phyloP scores from a whole-genome alignment of 1,140 invertebrate species.

The Diachasmimorpha longicaudata region DNA sequence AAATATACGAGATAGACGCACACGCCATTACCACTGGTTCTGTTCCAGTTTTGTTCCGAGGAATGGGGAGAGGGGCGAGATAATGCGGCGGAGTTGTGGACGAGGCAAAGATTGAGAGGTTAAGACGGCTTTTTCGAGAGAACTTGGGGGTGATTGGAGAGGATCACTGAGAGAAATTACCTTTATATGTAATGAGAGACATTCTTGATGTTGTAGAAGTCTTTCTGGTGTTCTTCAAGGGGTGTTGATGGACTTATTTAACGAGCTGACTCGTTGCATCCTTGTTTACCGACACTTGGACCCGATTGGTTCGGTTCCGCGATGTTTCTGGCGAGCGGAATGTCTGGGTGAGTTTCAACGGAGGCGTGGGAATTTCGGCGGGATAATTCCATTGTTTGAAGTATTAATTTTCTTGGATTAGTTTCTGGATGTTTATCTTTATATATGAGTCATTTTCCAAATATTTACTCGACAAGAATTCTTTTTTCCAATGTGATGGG shows the following conservation, averaged over 20 bases:
- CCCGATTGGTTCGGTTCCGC: not conserved
- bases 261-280: not conserved
- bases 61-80: not conserved
- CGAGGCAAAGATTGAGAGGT: not conserved
- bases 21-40: slow-evolving; percentile 47
- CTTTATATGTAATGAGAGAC: not conserved
- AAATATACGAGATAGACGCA: slow-evolving; percentile 49
- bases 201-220: not conserved
- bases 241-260: not conserved
- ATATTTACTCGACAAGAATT: no score
- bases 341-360: not conserved
- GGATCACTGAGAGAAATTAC: not conserved
- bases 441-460: no score
- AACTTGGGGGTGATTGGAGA: not conserved
- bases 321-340: not conserved
- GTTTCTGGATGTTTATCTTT: no score
- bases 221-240: not conserved
- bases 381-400: not conserved
- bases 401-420: not conserved
- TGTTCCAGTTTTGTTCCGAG: slow-evolving; percentile 25
- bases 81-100: not conserved
- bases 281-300: slow-evolving; percentile 11
- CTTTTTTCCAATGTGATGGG: no score
- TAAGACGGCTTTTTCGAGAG: not conserved
- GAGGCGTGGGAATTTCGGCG: not conserved